A percentile compares a stretch with the other conserved stretches of the same genome.
Conservation (phyloP, 2,113 vertebrate genomes). For the Apus apus region DNA sequence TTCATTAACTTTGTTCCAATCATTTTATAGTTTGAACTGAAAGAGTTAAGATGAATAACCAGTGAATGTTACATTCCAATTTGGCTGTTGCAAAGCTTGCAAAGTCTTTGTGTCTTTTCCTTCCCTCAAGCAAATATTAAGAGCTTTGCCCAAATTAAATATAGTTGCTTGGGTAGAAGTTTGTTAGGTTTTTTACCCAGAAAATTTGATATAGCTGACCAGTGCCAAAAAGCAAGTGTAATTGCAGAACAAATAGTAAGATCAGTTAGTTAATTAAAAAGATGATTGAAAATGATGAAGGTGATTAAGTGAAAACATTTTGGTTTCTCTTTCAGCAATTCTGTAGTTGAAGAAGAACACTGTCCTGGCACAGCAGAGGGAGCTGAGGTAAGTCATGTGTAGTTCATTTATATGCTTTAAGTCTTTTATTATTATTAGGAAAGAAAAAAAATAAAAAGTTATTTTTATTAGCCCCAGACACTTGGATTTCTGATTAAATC, state of each 20-base stretch:
- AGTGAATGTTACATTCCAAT: neutral
- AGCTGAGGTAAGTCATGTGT: neutral
- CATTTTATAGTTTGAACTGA: neutral
- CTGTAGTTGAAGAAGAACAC: neutral
- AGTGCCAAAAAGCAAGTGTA: neutral
- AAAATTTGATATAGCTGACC: neutral
- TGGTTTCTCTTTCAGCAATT: conserved; percentile 27
- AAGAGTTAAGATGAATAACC: neutral
- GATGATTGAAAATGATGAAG: neutral
- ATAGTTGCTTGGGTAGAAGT: neutral
- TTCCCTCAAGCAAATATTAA: neutral
- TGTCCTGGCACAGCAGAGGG: neutral
- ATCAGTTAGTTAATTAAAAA: neutral
- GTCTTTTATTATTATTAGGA: neutral
- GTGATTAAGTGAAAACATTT: neutral
- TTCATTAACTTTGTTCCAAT: neutral
- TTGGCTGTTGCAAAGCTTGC: neutral
- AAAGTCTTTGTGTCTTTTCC: neutral
- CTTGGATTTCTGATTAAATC: neutral
- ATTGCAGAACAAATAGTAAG: neutral
- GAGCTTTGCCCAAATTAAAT: neutral
- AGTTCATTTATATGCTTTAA: neutral
- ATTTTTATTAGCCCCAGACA: neutral
- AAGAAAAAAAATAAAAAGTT: neutral
- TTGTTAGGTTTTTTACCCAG: neutral